phyloP scores from a whole-genome alignment of 2,113 vertebrate genomes.

The sheep (Ovis aries) region ARS-UI_Ramb_v3.0 NC_056057.1:32657501-32658000 shows the following conservation, averaged over 20 bases:
- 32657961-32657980: neutral
- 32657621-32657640: neutral
- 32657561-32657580: neutral
- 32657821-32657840: slow-evolving; percentile 11
- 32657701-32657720: neutral
- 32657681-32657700: neutral
- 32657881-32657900: neutral
- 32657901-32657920: neutral
- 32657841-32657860: neutral
- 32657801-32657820: neutral
- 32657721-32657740: neutral
- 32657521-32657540: neutral
- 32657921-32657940: neutral
- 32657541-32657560: neutral
- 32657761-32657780: neutral
- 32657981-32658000: neutral
- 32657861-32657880: neutral
- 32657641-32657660: neutral
- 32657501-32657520: neutral
- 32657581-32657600: neutral
- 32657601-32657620: neutral
- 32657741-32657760: neutral
- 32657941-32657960: neutral
- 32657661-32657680: neutral
- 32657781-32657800: neutral